Evolutionary conservation across 1,140 invertebrate species (phyloP), one percentile per base, ranked within the genome.

Genomic region (Listronotus oregonensis): DNA sequence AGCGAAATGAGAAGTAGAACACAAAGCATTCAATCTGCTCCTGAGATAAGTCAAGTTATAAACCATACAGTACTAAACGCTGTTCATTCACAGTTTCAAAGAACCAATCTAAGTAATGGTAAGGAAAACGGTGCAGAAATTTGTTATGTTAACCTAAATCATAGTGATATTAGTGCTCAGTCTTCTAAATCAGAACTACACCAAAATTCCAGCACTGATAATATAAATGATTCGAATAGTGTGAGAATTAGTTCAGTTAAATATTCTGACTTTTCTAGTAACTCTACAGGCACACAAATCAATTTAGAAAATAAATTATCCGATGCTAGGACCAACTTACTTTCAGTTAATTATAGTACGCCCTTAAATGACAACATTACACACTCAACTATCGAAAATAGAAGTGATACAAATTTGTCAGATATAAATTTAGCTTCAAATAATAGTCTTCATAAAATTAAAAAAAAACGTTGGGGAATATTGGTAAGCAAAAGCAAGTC

Each of bases 11-110:
- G 87, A 12, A 85, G 85, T 62, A 77, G 87, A 18, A 84, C 87
- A 5, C 85, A 87, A 46, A 89, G 87, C 67, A 82, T 89, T 39
- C 87, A 88, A 40, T 87, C 86, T 0, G 86, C 87, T 0, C 85
- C 87, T 8, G 86, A 87, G 60, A 83, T 86, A n/a, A 80, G 66
- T 54, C 74, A 74, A 56, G 71, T 72, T 6, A 47, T 76, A 3
- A 75, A 73, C 57, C 71, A 72, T 50, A 57, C 68, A 7, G 50
- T 75, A n/a, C 67, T 74, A 4, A 77, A 76, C 59, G 68, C 71
- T n/a, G 39, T 77, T 10, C 69, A 74, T 64, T 59, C 66, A 9
- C 71, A 74, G 43, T 49, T 71, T 6, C 72, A 73, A 59, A 63
- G 73, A 31, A 50, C 68, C 9, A 61, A 32, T 15, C 40, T 68